Percentiles rank a stretch among this genome's conserved stretches.
Evolutionary conservation across 2,797 vertebrate species (phyloP).

Genomic region (Acrocephalus scirpaceus): DNA sequence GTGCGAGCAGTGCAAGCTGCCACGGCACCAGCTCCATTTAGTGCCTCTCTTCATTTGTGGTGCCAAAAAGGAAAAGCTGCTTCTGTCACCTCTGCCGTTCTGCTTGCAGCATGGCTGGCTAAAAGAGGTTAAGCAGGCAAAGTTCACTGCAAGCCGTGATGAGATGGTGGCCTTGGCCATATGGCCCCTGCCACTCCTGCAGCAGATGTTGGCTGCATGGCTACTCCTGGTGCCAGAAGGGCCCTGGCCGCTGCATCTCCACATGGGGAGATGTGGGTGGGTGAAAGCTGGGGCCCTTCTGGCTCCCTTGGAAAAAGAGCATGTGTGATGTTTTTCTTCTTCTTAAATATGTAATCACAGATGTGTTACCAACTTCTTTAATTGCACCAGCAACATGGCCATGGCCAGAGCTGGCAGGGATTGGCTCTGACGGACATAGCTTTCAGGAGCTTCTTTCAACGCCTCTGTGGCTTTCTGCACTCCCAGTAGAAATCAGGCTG

Average conservation of each 20-base stretch:
- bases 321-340: too few species aligned
- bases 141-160: neutral
- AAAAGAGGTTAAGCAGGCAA: neutral
- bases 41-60: neutral
- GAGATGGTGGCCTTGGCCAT: neutral
- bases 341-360: neutral
- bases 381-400: neutral
- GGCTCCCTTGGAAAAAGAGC: neutral
- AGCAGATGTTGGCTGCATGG: accelerated
- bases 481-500: neutral
- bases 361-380: neutral
- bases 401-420: neutral
- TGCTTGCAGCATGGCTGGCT: neutral
- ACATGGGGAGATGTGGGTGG: too few species aligned
- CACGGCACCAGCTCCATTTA: accelerated
- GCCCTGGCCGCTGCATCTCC: neutral
- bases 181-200: too few species aligned
- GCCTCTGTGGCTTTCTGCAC: neutral
- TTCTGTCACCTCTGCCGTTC: too few species aligned
- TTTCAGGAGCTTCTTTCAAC: neutral
- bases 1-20: too few species aligned
- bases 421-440: neutral
- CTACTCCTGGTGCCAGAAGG: neutral
- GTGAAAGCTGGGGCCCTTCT: neutral
- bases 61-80: neutral